A percentile compares a stretch with the other conserved stretches of the same genome.
These are phyloP conservation scores for Pissodes strobi DNA, from an alignment of 1,140 invertebrate genomes.

Conservation along the genomic window DNA sequence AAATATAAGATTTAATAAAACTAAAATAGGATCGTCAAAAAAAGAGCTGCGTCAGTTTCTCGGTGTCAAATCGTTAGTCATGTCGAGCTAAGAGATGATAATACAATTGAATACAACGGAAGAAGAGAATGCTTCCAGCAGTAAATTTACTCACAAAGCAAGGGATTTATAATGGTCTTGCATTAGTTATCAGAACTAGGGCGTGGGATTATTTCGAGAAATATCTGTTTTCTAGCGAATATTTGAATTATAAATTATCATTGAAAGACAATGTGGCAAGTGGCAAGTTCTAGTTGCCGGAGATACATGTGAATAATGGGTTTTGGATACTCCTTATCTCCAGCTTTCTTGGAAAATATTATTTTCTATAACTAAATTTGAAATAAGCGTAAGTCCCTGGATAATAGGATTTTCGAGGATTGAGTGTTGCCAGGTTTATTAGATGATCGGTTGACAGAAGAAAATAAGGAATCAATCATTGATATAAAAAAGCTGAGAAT, in stretches of 20 bases:
- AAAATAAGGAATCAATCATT: too few relatives aligned
- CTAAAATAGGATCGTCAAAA: slow-evolving; percentile 10
- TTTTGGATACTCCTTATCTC: too few relatives aligned
- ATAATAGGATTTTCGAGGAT: too few relatives aligned
- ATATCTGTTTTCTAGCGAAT: slow-evolving; percentile 11
- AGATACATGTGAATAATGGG: too few relatives aligned
- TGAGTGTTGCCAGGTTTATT: too few relatives aligned
- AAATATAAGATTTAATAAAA: not conserved
- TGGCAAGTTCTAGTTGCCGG: too few relatives aligned
- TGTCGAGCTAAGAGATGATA: slow-evolving; percentile 24
- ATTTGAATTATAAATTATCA: slow-evolving; percentile 13
- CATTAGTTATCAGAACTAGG: slow-evolving; percentile 24
- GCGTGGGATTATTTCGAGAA: slow-evolving; percentile 13
- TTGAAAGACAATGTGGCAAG: slow-evolving; percentile 4
- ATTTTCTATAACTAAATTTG: too few relatives aligned
- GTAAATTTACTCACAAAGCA: slow-evolving; percentile 35
- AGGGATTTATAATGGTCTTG: slow-evolving; percentile 27
- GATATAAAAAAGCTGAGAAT: too few relatives aligned
- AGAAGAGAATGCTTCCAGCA: slow-evolving; percentile 33
- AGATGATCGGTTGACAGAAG: too few relatives aligned
- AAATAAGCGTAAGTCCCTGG: too few relatives aligned
- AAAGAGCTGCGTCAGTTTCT: slow-evolving; percentile 3
- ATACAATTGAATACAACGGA: slow-evolving; percentile 24
- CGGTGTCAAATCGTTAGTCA: slow-evolving; percentile 20
- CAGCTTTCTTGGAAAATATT: too few relatives aligned